Conservation (phyloP, 2,797 vertebrate species). For the Halcyon leucocephala region DNA sequence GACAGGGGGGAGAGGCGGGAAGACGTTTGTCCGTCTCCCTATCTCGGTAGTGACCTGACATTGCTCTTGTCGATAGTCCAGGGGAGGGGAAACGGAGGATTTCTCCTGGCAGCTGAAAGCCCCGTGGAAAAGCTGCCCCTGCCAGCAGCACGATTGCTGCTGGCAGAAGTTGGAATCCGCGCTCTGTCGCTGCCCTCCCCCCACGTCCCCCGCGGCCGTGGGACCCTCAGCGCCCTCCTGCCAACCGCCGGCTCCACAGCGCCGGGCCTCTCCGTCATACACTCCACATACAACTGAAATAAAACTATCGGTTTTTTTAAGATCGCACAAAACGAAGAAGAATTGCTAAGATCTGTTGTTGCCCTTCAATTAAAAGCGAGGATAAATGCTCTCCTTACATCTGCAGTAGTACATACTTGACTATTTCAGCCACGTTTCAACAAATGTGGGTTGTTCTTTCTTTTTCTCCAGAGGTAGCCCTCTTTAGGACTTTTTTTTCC, state of each 20-base stretch:
- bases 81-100: rapidly evolving
- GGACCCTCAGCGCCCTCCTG: background rate
- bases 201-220: too few relatives aligned
- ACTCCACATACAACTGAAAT: rapidly evolving
- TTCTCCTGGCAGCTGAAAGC: rapidly evolving
- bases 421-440: background rate
- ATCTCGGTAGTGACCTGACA: background rate
- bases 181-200: background rate
- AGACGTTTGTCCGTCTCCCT: background rate
- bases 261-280: rapidly evolving
- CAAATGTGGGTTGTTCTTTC: too few relatives aligned
- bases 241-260: too few relatives aligned
- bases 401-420: background rate
- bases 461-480: background rate
- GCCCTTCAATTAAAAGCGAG: background rate
- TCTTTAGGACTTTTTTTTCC: background rate
- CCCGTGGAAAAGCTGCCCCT: rapidly evolving
- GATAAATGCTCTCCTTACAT: rapidly evolving
- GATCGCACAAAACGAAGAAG: background rate
- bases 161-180: background rate
- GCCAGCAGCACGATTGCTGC: rapidly evolving
- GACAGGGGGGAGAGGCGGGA: too few relatives aligned
- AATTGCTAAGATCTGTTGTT: background rate
- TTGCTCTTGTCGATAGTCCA: rapidly evolving
- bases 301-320: background rate